phyloP scores from a whole-genome alignment of 2,888 invertebrate species.

The Scrobipalpa costella region DNA sequence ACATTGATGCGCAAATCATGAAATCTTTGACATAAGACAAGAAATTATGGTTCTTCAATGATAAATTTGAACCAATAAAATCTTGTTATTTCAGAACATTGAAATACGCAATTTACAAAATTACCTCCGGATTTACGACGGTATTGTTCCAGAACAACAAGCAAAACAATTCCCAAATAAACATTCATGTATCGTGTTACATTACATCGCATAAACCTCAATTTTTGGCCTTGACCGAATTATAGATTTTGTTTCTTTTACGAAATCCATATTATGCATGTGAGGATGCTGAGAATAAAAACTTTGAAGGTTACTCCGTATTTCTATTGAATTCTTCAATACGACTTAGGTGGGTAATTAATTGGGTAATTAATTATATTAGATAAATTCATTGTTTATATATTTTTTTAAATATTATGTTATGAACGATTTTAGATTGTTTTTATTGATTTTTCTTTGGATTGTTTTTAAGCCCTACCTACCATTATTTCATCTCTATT shows the following conservation, averaged over 20 bases:
- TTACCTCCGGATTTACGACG: conserved; percentile 30
- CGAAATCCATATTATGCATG: background rate
- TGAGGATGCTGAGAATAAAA: too few relatives aligned
- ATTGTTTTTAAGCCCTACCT: background rate
- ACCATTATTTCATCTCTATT: background rate
- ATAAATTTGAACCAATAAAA: background rate
- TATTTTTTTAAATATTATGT: too few relatives aligned
- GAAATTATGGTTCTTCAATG: too few relatives aligned
- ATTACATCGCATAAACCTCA: conserved; percentile 19
- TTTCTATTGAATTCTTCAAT: too few relatives aligned
- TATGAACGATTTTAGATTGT: too few relatives aligned
- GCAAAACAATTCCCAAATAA: conserved; percentile 25
- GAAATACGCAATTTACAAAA: conserved; percentile 15
- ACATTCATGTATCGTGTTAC: conserved; percentile 18
- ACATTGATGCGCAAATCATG: background rate
- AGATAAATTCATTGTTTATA: too few relatives aligned
- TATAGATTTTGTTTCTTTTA: background rate
- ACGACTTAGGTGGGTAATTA: too few relatives aligned
- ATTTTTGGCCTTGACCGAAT: conserved; percentile 31
- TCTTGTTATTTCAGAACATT: background rate
- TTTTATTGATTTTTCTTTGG: too few relatives aligned
- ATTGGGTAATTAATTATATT: too few relatives aligned
- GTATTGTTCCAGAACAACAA: conserved; percentile 31
- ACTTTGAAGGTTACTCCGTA: too few relatives aligned
- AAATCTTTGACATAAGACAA: too few relatives aligned